Evolutionary conservation across 1,140 invertebrate species (phyloP), one percentile per base, ranked within the genome.

Genomic region (Oncopeltus fasciatus): DNA sequence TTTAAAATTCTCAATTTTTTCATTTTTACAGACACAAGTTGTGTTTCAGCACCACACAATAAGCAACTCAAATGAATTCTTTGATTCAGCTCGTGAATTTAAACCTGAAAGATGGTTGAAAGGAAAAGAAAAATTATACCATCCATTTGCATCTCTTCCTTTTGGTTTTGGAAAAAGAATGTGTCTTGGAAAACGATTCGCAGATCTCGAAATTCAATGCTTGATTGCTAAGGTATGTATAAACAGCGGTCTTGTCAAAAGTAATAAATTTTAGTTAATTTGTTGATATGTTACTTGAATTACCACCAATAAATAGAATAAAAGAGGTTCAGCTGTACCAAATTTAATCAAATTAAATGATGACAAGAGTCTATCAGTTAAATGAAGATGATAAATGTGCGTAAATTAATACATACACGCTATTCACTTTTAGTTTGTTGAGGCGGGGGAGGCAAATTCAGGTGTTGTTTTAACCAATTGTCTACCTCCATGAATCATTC

Each of bases 131-230:
- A 57, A 56, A 47, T 38, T 60, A 16, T 63, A 63, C 31, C 68
- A 67, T 26, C 68, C 84, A 9, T 90, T 88, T 69, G 83, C 86
- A 0, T 84, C 83, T 2, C 74, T 90, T 59, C 88, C 88, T 1
- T 92, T 90, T 72, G 88, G 88, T 26, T 90, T 85, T 73, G 88
- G 88, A 0, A 76, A 85, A 60, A 78, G 88, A 65, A 87, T 88
- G 80, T 92, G 88, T 71, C 76, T 90, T 27, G 88, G 88, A 16
- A 79, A 84, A 62, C 74, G 88, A 65, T 87, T 91, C 70, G 88
- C 89, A 1, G 88, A 90, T 73, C 80, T 83, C n/a, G 87, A 91
- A 73, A 74, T 91, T 65, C 80, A 87, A 68, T 80, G 86, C 46
- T 73, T 90, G 47, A 70, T 88, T 47, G 81, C 83, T 4, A 85